These are phyloP conservation scores for Drosophila murphyi DNA, from an alignment of 1,140 invertebrate species.

Conservation along the genomic window DNA sequence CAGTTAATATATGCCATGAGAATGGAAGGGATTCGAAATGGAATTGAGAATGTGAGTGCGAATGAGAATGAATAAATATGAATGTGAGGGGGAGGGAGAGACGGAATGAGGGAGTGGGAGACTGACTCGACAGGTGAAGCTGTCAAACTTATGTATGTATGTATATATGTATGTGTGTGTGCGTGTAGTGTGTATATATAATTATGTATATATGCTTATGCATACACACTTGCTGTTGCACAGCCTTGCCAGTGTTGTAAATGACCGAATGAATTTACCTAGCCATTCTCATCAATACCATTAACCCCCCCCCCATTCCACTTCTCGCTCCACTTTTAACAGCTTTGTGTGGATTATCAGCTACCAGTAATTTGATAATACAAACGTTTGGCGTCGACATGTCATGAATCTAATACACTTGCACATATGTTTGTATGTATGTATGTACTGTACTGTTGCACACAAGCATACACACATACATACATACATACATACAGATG, in stretches of 20 bases:
- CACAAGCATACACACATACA: neutral
- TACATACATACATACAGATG: neutral
- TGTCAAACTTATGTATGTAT: slow-evolving; percentile 21
- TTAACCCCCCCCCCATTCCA: neutral
- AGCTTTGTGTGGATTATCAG: slow-evolving; percentile 29
- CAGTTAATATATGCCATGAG: slow-evolving; percentile 58
- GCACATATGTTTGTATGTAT: neutral
- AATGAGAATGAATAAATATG: neutral
- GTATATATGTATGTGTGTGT: neutral
- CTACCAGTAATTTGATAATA: slow-evolving; percentile 42
- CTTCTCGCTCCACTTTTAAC: neutral
- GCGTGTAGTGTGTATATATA: neutral
- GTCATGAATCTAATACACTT: slow-evolving; percentile 13
- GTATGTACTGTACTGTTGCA: neutral
- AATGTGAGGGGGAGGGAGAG: slow-evolving; percentile 4
- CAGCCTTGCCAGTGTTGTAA: slow-evolving; percentile 3
- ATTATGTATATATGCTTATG: neutral
- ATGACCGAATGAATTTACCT: neutral
- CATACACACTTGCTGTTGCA: slow-evolving; percentile 23
- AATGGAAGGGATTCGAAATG: slow-evolving; percentile 5
- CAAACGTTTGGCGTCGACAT: slow-evolving; percentile 17
- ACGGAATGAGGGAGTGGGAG: slow-evolving; percentile 2
- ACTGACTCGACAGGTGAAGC: slow-evolving; percentile 21
- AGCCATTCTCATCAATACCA: neutral
- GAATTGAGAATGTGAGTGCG: slow-evolving; percentile 24